These are phyloP conservation scores for Acipenser ruthenus DNA, from an alignment of 2,797 vertebrate genomes.

Conservation along the genomic window DNA sequence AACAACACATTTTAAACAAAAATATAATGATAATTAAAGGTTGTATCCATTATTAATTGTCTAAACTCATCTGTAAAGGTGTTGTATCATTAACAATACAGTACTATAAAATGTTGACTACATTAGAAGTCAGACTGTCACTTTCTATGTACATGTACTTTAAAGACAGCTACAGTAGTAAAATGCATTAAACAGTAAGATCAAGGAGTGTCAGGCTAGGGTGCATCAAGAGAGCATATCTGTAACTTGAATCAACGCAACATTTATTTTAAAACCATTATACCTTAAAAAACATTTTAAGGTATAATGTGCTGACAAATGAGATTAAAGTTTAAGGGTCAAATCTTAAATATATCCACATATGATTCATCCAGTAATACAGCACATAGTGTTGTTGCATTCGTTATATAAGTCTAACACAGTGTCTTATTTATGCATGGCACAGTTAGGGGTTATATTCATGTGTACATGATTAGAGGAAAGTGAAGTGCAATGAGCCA, in stretches of 20 bases:
- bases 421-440: no score
- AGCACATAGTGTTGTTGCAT: no score
- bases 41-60: no score
- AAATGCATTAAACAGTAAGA: neutral
- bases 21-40: neutral
- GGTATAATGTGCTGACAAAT: no score
- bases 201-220: neutral
- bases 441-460: no score
- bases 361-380: no score
- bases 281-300: no score
- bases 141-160: neutral
- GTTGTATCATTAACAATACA: neutral
- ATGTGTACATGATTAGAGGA: no score
- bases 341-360: no score
- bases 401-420: no score
- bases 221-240: neutral
- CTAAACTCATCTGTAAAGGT: neutral
- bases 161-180: neutral
- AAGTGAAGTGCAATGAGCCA: no score
- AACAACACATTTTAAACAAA: conserved; percentile 16
- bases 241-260: neutral
- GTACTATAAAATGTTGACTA: neutral
- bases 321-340: no score
- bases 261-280: neutral
- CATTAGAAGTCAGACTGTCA: neutral